A percentile compares a stretch with the other conserved stretches of the same genome.
phyloP scores from a whole-genome alignment of 1,140 invertebrate genomes.

The Agrilus planipennis region DNA sequence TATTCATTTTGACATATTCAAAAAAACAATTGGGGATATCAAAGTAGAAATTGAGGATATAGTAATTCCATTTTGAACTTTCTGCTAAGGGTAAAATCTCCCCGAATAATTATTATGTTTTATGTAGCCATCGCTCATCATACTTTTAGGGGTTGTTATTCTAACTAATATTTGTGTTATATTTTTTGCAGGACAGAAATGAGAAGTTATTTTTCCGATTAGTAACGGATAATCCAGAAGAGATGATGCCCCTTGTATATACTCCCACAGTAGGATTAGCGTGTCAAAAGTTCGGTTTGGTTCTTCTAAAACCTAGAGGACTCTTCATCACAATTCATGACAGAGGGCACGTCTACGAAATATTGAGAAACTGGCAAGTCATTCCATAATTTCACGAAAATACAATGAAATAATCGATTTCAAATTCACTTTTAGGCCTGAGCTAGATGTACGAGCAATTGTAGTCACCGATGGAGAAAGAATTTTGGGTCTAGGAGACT shows the following conservation, averaged over 20 bases:
- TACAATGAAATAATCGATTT: background rate
- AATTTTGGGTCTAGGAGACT: constrained; percentile 86
- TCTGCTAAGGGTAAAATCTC: too few species aligned
- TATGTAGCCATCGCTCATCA: too few species aligned
- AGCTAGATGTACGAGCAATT: constrained; percentile 83
- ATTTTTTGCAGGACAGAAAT: constrained; percentile 69
- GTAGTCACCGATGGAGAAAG: constrained; percentile 92
- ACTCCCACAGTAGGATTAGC: constrained; percentile 95
- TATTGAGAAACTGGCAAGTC: constrained; percentile 76
- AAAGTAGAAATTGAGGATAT: too few species aligned
- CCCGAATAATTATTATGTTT: too few species aligned
- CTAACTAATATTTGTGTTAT: too few species aligned
- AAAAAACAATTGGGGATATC: too few species aligned
- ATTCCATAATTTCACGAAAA: background rate
- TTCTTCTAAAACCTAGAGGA: constrained; percentile 87
- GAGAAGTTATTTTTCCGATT: constrained; percentile 92
- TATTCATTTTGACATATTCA: too few species aligned
- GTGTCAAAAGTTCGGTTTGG: constrained; percentile 92
- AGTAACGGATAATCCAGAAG: constrained; percentile 83
- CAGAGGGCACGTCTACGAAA: constrained; percentile 82
- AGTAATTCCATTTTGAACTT: too few species aligned
- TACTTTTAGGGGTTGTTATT: too few species aligned
- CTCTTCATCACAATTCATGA: constrained; percentile 96
- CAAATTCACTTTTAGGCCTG: constrained; percentile 60
- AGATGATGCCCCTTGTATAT: constrained; percentile 96